Base-by-base conservation (phyloP, 2,113 vertebrate genomes). In the Malurus cyaneus region DNA sequence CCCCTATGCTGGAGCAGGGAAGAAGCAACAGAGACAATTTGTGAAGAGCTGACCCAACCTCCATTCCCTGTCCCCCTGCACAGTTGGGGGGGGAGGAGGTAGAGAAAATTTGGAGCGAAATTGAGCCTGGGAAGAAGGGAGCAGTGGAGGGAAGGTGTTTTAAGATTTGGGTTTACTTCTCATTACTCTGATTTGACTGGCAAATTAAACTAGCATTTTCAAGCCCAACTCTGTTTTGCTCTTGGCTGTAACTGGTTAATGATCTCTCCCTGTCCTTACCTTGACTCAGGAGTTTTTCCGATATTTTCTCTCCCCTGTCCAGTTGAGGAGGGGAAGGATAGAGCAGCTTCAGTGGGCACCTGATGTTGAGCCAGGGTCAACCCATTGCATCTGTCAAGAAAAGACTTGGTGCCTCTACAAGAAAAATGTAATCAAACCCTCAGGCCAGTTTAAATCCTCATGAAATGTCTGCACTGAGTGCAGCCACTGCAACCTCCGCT, bases 331-430 rank as follows among this genome's bases (percentile, higher is more conserved):
- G 12, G n/a, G 61, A 82, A 66, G 28, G 19, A 46, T 25, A 53
- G 39, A 31, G 11, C n/a, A 17, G 61, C 25, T 76, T 60, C 0
- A 0, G 8, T 26, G 25, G 17, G 29, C 11, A 67, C 25, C 17
- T 11, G 14, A 4, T n/a, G 31, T 23, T 20, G 36, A 73, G 52
- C 21, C 50, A 50, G 36, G 4, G 18, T 57, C 21, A 57, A 24
- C 10, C 14, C n/a, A 26, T 25, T 61, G 24, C 41, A 81, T 32
- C 56, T 5, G 2, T 41, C 66, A 86, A 76, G 46, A 32, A 78
- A 80, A 89, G 50, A 77, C 9, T 9, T 47, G 42, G 9, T 74
- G 60, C 7, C 41, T 89, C 47, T 28, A 4, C 12, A 56, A 62
- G 60, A 61, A 92, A 86, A 86, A 80, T 32, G 8, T 20, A 66